These are phyloP conservation scores for Crotalus horridus DNA, from an alignment of 2,113 vertebrate species.

Conservation along the genomic window DNA sequence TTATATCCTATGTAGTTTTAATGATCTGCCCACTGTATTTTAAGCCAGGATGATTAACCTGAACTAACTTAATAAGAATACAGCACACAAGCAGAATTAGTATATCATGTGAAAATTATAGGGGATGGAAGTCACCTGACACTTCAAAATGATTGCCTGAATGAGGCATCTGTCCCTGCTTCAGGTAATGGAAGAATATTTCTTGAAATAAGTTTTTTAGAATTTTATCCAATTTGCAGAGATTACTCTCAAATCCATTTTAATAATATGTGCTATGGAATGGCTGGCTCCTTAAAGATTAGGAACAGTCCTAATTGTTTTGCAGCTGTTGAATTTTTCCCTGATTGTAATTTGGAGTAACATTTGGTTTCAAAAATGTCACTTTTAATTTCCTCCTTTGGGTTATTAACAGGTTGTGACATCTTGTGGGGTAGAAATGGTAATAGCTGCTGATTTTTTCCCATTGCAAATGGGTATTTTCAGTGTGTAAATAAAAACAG, in stretches of 20 bases:
- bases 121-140: neutral
- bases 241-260: accelerated
- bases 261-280: accelerated
- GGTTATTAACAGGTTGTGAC: constrained; percentile 53
- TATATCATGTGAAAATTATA: neutral
- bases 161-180: neutral
- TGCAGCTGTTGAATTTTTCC: constrained; percentile 40
- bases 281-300: neutral
- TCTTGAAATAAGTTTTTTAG: neutral
- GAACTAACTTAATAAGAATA: neutral
- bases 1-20: neutral
- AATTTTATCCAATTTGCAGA: neutral
- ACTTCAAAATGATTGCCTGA: neutral
- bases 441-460: constrained; percentile 31
- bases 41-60: neutral
- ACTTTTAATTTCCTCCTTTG: constrained; percentile 43
- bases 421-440: neutral
- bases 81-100: neutral
- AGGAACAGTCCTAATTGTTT: neutral
- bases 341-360: constrained; percentile 50
- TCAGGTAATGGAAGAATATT: accelerated
- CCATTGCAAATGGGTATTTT: constrained; percentile 6
- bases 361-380: constrained; percentile 49
- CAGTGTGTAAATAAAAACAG: constrained; percentile 35
- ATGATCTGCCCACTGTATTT: neutral